Conservation (phyloP, 92 coral and sea anemone species). For the Zoanthus solanderi region DNA sequence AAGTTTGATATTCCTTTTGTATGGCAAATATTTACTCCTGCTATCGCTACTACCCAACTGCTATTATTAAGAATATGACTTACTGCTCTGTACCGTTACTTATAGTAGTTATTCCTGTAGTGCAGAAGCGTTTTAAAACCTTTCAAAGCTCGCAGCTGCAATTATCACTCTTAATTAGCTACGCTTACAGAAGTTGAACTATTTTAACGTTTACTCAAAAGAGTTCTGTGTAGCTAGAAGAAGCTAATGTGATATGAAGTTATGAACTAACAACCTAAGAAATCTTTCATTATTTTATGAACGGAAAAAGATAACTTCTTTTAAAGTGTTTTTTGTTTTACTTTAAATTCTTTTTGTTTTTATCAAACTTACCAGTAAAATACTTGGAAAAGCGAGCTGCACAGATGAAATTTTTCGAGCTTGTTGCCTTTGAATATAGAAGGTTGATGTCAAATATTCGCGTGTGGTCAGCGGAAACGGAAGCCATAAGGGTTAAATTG, state of each 20-base stretch:
- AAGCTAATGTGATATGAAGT: neutral
- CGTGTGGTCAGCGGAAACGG: slow-evolving; percentile 38
- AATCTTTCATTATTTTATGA: neutral
- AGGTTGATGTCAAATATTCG: slow-evolving; percentile 22
- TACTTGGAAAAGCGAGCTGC: neutral
- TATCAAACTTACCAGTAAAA: neutral
- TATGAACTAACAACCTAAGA: neutral
- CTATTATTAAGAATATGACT: no score
- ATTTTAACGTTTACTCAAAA: neutral
- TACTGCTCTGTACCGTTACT: no score
- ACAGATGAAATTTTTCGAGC: neutral
- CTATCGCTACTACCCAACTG: no score
- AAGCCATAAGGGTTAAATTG: slow-evolving; percentile 10
- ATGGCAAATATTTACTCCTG: no score
- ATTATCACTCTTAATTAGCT: neutral
- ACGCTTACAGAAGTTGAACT: neutral
- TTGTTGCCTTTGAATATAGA: neutral
- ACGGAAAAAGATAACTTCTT: neutral
- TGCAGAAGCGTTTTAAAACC: neutral
- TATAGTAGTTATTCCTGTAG: no score
- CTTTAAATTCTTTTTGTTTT: neutral
- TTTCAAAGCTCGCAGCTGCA: neutral
- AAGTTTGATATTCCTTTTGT: no score
- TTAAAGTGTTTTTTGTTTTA: neutral
- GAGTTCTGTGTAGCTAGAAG: neutral